These are phyloP conservation scores for Trissolcus brochymenae DNA, from an alignment of 2,888 invertebrate species.

Conservation along the genomic window DNA sequence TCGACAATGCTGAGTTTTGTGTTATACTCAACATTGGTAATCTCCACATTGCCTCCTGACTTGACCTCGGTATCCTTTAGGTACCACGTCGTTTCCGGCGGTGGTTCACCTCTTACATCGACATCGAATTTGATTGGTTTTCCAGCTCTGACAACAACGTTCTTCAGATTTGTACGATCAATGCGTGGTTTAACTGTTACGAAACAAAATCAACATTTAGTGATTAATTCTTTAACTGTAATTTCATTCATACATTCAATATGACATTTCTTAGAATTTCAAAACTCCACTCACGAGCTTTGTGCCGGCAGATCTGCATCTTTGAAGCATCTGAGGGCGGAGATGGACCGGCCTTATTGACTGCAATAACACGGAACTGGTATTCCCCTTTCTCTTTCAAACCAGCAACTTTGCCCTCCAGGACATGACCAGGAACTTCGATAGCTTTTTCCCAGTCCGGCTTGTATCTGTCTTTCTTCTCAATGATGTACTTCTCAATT, in stretches of 20 bases:
- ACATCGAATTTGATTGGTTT: constrained; percentile 95
- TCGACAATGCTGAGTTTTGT: constrained; percentile 90
- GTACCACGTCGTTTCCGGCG: constrained; percentile 95
- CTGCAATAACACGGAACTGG: constrained; percentile 93
- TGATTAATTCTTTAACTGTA: not conserved
- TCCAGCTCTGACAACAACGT: constrained; percentile 91
- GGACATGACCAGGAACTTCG: constrained; percentile 86
- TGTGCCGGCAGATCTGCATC: constrained; percentile 91
- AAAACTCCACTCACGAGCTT: constrained; percentile 83
- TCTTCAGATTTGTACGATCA: constrained; percentile 95
- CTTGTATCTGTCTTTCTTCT: constrained; percentile 91
- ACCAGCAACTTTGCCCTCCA: constrained; percentile 88
- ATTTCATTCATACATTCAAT: not conserved
- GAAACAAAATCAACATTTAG: constrained; percentile 30
- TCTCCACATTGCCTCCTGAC: constrained; percentile 83
- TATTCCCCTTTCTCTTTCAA: constrained; percentile 94
- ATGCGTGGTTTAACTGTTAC: constrained; percentile 95
- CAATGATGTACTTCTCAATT: constrained; percentile 94
- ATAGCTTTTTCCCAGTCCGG: constrained; percentile 93
- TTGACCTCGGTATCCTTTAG: constrained; percentile 87
- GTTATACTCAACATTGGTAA: constrained; percentile 92
- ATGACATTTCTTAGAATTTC: not conserved
- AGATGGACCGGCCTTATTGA: constrained; percentile 95
- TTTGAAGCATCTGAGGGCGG: constrained; percentile 93
- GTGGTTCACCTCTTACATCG: constrained; percentile 96